phyloP scores from a whole-genome alignment of 1,140 invertebrate genomes.

The Sinella curviseta region DNA sequence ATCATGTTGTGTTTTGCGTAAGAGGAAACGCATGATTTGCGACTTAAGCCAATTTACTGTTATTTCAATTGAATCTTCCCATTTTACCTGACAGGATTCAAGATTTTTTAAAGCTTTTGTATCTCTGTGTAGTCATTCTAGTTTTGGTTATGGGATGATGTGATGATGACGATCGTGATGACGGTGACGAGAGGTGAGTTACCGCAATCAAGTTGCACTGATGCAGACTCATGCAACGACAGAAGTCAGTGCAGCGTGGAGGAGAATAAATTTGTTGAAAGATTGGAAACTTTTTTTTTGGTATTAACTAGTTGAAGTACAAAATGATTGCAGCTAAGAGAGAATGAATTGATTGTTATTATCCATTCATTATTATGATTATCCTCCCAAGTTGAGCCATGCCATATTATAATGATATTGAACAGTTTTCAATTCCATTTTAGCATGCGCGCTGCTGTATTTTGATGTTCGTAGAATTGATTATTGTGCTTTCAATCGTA shows the following conservation, averaged over 20 bases:
- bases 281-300: not conserved
- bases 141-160: no score
- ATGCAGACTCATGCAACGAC: no score
- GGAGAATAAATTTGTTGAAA: not conserved
- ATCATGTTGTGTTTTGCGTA: no score
- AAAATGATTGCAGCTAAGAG: conserved; percentile 3
- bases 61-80: not conserved
- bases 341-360: conserved; percentile 6
- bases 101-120: no score
- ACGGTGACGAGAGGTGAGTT: not conserved
- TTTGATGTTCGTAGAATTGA: no score
- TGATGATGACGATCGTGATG: no score
- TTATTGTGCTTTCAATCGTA: no score
- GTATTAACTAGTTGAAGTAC: not conserved
- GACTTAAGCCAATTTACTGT: not conserved
- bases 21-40: not conserved
- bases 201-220: not conserved
- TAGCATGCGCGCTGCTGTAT: no score
- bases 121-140: no score
- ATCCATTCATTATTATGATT: no score
- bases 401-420: no score
- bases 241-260: not conserved
- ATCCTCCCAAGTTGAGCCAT: not conserved
- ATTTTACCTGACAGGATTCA: not conserved
- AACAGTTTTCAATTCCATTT: no score